Evolutionary conservation across 1,140 invertebrate species (phyloP), one percentile per base, ranked within the genome.

Genomic region (Saccostrea glomerata): DNA sequence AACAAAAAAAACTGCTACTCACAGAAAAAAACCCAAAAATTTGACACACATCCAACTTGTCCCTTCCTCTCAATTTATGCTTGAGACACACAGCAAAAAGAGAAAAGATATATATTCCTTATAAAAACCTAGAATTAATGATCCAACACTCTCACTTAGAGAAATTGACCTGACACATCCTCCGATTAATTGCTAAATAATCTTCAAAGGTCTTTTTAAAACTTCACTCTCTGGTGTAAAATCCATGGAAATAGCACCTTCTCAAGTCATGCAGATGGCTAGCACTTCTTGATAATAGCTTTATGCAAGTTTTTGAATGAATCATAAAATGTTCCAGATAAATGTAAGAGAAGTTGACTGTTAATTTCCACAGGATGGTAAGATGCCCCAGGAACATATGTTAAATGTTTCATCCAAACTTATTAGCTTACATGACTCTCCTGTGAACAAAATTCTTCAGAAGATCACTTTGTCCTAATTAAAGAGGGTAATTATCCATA

Each of bases 341-440:
- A 77, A 25, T 30, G 23, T 77, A 36, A 30, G 70, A 63, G 47
- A 77, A 77, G 70, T 30, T 77, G 70, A 77, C 70, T 77, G 70
- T 77, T 77, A 36, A 77, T 77, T 77, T 77, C 70, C 70, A 77
- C 70, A 77, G 70, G 25, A 77, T 77, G 70, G 70, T 77, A 30
- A 36, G 70, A 25, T 77, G 70, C 70, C 70, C 70, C 25, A 77
- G 70, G 70, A 77, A 77, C 70, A 77, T 77, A 12, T 77, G 70
- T 30, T 25, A 30, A 77, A 77, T 36, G 70, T 36, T 77, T 36
- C 30, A 77, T 77, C 70, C 70, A 25, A 77, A 77, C 23, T 63
- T 13, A 77, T 77, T 77, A 77, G 70, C 25, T 77, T 77, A 63
- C 58, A 63, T 7, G 17, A 63, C n/a, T 63, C 17, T 63, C 58